Evolutionary conservation across 1,140 invertebrate genomes (phyloP).

Genomic region (Sarcophaga peregrina): DNA sequence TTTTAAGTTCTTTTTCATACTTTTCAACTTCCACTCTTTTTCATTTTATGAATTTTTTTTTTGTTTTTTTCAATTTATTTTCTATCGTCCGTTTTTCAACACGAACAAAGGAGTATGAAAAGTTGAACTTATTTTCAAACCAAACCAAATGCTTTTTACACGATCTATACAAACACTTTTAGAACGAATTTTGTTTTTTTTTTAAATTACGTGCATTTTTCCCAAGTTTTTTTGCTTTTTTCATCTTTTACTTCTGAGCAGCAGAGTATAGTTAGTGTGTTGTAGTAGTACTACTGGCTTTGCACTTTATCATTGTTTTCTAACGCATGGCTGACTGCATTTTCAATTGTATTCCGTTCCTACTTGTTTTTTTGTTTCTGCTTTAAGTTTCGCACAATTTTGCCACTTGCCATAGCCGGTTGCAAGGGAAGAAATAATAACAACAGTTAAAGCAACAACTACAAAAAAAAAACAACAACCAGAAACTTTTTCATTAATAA

Average conservation of each 20-base stretch:
- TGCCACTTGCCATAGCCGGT: constrained; percentile 42
- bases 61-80: background rate
- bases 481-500: constrained; percentile 66
- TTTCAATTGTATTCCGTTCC: constrained; percentile 27
- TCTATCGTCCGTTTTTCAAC: background rate
- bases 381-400: constrained; percentile 49
- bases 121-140: too few species aligned
- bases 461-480: constrained; percentile 2
- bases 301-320: constrained; percentile 47
- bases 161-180: background rate
- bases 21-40: constrained; percentile 9
- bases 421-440: constrained; percentile 12
- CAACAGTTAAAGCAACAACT: constrained; percentile 21
- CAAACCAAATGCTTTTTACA: background rate
- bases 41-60: too few species aligned
- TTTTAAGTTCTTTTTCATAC: constrained; percentile 37
- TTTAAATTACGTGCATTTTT: constrained; percentile 17
- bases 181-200: too few species aligned
- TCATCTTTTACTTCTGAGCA: too few species aligned
- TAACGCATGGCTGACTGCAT: constrained; percentile 45
- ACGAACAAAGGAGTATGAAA: background rate
- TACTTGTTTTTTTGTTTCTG: constrained; percentile 30
- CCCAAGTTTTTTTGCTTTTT: too few species aligned
- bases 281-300: background rate
- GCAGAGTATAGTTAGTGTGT: too few species aligned